Percentiles rank a stretch among this genome's conserved stretches.
phyloP scores from a whole-genome alignment of 2,888 invertebrate species.

The Doris montereyensis region DNA sequence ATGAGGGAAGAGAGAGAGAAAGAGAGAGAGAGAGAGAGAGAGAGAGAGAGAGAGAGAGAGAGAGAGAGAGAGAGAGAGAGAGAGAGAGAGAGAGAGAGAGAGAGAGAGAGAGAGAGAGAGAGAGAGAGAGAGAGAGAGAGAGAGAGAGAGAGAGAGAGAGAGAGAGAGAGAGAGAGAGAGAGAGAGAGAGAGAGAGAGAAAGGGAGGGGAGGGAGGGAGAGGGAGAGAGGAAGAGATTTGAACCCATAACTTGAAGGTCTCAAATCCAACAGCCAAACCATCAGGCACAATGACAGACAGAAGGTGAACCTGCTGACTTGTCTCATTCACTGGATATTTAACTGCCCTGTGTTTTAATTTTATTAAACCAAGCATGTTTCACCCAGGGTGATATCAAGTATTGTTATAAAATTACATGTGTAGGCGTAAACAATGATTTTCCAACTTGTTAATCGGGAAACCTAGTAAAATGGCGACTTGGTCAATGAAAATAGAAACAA shows the following conservation, averaged over 20 bases:
- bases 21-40: constrained; percentile 6
- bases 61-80: constrained; percentile 1
- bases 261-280: too few relatives aligned
- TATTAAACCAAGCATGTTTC: too few relatives aligned
- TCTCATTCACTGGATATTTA: too few relatives aligned
- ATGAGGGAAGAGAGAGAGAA: background rate
- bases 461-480: too few relatives aligned
- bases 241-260: background rate
- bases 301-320: too few relatives aligned
- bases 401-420: too few relatives aligned
- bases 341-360: too few relatives aligned
- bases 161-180: constrained; percentile 1
- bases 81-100: constrained; percentile 2
- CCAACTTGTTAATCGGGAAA: too few relatives aligned
- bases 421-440: too few relatives aligned
- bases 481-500: too few relatives aligned
- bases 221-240: background rate
- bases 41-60: constrained; percentile 6
- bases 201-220: background rate
- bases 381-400: too few relatives aligned
- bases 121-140: background rate
- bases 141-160: background rate
- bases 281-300: too few relatives aligned
- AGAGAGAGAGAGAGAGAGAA: background rate
- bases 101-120: background rate